A percentile compares a stretch with the other conserved stretches of the same genome.
phyloP scores from a whole-genome alignment of 2,113 vertebrate genomes.

The Chaetodon auriga region DNA sequence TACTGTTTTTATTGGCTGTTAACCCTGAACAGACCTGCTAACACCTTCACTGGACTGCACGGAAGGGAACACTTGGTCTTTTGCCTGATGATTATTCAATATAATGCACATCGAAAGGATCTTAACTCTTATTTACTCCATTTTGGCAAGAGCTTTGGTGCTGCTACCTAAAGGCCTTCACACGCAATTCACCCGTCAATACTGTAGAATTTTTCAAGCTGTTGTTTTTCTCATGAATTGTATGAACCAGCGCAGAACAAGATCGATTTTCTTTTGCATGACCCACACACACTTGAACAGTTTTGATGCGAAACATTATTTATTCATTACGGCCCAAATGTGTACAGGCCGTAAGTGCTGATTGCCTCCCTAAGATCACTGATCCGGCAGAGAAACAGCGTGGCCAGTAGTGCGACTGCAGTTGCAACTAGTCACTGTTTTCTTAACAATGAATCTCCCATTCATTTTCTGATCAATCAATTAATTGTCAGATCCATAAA shows the following conservation, averaged over 20 bases:
- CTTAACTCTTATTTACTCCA: not conserved
- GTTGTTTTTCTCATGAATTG: no score
- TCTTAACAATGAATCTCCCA: not conserved
- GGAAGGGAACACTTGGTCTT: constrained; percentile 29
- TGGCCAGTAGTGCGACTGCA: not conserved
- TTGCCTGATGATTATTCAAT: not conserved
- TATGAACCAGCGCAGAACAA: no score
- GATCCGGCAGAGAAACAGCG: not conserved
- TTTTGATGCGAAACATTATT: no score
- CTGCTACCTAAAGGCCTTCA: not conserved
- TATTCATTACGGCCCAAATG: no score
- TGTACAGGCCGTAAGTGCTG: not conserved
- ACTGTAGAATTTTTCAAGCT: no score
- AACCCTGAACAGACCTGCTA: constrained; percentile 48
- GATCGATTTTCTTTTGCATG: no score
- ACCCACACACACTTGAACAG: no score
- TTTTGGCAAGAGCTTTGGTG: not conserved
- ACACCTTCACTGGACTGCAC: constrained; percentile 48
- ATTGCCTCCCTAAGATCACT: not conserved
- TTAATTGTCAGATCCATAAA: not conserved
- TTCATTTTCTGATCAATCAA: not conserved
- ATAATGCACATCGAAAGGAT: not conserved
- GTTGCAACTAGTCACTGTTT: not conserved
- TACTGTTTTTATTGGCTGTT: constrained; percentile 60
- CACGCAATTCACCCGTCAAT: no score